Evolutionary conservation across 2,797 vertebrate genomes (phyloP).

Genomic region (Sebastes trivittatus): DNA sequence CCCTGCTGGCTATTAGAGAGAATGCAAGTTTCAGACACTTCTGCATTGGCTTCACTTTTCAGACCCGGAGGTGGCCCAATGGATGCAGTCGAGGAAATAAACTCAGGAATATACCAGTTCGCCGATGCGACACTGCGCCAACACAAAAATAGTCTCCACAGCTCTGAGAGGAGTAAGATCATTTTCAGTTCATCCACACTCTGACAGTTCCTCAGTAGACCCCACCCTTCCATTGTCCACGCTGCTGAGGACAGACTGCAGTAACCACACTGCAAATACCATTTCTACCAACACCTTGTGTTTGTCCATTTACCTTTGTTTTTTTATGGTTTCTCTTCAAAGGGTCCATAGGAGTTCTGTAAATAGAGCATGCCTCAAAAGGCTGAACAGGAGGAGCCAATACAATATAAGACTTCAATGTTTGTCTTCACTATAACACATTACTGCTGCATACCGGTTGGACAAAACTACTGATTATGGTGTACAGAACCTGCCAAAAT

Average conservation of each 20-base stretch:
- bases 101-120: too few relatives aligned
- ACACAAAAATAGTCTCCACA: not conserved
- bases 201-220: not conserved
- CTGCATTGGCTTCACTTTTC: too few relatives aligned
- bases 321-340: not conserved
- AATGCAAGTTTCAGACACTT: accelerated
- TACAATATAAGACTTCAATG: too few relatives aligned
- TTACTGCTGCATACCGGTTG: too few relatives aligned
- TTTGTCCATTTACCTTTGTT: not conserved
- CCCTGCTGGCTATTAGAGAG: too few relatives aligned
- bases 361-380: not conserved
- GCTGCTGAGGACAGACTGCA: not conserved
- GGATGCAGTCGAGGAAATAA: too few relatives aligned
- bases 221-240: not conserved
- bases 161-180: not conserved
- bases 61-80: accelerated
- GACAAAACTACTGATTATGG: too few relatives aligned
- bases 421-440: too few relatives aligned
- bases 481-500: too few relatives aligned
- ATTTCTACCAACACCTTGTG: not conserved
- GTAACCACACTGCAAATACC: not conserved
- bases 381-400: not conserved
- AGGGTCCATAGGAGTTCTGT: not conserved
- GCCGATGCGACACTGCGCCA: too few relatives aligned
- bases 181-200: not conserved